phyloP scores from a whole-genome alignment of 2,797 vertebrate species.

The Euphonia xanthogaster region DNA sequence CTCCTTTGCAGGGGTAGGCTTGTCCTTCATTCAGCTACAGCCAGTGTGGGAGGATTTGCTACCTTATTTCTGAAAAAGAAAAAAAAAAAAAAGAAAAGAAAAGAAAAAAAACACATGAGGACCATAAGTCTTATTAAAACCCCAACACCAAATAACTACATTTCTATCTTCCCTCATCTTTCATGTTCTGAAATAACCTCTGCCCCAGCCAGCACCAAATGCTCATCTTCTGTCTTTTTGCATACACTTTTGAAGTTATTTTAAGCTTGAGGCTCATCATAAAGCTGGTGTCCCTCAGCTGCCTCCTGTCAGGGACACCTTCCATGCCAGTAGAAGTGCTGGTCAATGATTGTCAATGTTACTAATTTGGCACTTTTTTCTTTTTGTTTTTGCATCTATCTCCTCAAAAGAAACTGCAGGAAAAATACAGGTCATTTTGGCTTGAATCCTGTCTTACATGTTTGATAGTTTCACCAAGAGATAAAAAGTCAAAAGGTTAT shows the following conservation, averaged over 20 bases:
- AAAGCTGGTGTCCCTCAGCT: background rate
- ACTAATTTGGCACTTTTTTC: background rate
- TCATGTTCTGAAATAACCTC: background rate
- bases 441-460: background rate
- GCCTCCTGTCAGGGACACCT: background rate
- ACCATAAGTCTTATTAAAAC: background rate
- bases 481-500: background rate
- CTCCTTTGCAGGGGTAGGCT: background rate
- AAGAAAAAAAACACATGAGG: background rate
- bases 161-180: background rate
- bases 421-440: background rate
- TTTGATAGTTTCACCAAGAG: background rate
- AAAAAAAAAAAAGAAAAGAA: too few species aligned
- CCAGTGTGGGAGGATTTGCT: background rate
- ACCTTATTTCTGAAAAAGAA: background rate
- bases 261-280: background rate
- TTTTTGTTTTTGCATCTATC: background rate
- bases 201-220: background rate
- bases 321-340: background rate
- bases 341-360: background rate
- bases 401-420: background rate
- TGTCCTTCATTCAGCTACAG: background rate
- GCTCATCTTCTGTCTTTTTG: background rate
- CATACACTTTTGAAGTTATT: background rate
- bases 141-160: background rate